A percentile compares a stretch with the other conserved stretches of the same genome.
phyloP scores from a whole-genome alignment of 2,113 vertebrate species.

The Danionella cerebrum region DNA sequence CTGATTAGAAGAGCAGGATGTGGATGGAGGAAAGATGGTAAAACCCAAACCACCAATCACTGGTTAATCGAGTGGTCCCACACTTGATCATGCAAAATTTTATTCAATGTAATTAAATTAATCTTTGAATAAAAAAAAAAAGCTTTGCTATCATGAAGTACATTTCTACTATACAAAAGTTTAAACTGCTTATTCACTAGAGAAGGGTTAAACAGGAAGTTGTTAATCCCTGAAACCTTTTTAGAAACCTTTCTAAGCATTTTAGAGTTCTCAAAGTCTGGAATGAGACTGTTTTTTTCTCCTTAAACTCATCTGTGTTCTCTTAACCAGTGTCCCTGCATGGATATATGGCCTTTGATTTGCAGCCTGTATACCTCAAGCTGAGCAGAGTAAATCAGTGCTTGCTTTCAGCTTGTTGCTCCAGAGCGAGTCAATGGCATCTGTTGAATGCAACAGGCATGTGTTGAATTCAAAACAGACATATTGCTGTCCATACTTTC shows the following conservation, averaged over 20 bases:
- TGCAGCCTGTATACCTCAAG: constrained; percentile 31
- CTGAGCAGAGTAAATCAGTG: constrained; percentile 45
- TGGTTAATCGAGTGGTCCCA: no score
- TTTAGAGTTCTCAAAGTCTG: neutral
- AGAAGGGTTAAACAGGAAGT: neutral
- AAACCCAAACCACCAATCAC: no score
- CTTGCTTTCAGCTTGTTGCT: constrained; percentile 37
- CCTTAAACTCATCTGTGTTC: neutral
- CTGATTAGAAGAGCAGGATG: no score
- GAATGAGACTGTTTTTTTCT: neutral
- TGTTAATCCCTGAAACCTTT: neutral
- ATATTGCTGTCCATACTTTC: neutral
- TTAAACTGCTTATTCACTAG: neutral
- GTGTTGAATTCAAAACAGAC: constrained; percentile 66
- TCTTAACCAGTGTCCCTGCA: constrained; percentile 12
- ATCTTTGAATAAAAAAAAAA: no score
- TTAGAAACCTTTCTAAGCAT: neutral
- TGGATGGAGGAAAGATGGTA: no score
- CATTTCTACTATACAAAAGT: no score
- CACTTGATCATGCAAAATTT: no score
- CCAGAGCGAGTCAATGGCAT: constrained; percentile 30
- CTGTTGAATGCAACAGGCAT: no score
- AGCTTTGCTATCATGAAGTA: no score
- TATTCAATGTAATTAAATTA: no score
- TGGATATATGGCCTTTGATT: constrained; percentile 15